Evolutionary conservation across 2,113 vertebrate species (phyloP).

Genomic region (Melanerpes formicivorus): DNA sequence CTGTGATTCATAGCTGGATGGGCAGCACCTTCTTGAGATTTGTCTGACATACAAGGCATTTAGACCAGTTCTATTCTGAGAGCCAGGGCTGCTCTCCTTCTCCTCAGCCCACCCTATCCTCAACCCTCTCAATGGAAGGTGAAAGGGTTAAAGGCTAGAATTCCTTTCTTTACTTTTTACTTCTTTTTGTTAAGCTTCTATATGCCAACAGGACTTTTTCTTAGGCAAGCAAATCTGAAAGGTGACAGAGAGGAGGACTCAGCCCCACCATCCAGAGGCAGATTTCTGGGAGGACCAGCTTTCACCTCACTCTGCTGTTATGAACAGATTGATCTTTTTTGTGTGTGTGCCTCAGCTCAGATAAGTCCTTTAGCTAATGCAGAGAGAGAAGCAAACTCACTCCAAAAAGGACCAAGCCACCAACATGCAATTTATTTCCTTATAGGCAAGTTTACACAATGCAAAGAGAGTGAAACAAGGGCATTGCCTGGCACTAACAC

Average conservation of each 20-base stretch:
- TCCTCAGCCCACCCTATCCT: neutral
- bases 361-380: neutral
- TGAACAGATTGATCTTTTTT: neutral
- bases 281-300: neutral
- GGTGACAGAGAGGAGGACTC: neutral
- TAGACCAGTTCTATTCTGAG: slow-evolving; percentile 1
- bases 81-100: neutral
- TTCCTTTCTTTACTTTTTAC: neutral
- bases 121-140: neutral
- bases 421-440: neutral
- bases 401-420: neutral
- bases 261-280: neutral
- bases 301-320: neutral
- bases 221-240: neutral
- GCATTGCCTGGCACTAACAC: slow-evolving; percentile 59
- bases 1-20: neutral
- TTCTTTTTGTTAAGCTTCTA: neutral
- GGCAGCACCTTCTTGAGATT: slow-evolving; percentile 25
- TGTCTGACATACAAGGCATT: neutral
- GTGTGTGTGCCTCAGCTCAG: neutral
- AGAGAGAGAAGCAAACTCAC: neutral
- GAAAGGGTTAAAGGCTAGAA: slow-evolving; percentile 1
- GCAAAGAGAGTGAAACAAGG: slow-evolving; percentile 15
- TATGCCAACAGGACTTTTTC: neutral
- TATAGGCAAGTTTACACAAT: neutral